These are phyloP conservation scores for Pteropus rufus DNA, from an alignment of 2,797 vertebrate genomes.

Conservation along the genomic window DNA sequence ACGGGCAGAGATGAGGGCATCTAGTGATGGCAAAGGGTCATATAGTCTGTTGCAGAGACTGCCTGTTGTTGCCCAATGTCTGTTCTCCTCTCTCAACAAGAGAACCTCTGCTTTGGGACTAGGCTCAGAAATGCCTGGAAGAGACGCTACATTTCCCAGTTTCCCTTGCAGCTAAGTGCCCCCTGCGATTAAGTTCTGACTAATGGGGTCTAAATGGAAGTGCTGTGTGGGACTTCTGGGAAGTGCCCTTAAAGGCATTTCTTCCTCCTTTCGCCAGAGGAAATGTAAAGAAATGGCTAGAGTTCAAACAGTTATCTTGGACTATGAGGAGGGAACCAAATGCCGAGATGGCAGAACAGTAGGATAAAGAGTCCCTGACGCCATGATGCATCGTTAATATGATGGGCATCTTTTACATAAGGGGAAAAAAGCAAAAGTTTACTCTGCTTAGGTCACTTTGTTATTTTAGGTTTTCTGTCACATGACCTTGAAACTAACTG, in stretches of 20 bases:
- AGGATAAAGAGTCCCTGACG: neutral
- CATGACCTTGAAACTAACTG: neutral
- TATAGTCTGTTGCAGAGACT: neutral
- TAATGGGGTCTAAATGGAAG: neutral
- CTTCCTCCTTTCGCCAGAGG: neutral
- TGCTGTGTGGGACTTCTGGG: neutral
- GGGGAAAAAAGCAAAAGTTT: neutral
- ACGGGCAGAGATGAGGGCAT: neutral
- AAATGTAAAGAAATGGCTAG: neutral
- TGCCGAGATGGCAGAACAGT: neutral
- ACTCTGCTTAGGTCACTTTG: neutral
- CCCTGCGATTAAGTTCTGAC: neutral
- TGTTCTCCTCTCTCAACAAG: neutral
- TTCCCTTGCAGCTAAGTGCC: neutral
- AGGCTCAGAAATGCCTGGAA: neutral
- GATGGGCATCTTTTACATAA: neutral
- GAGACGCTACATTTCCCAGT: neutral
- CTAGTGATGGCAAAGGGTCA: rapidly evolving
- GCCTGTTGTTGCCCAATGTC: too few species aligned
- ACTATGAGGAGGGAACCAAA: neutral
- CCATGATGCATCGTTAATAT: neutral
- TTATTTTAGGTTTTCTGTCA: neutral
- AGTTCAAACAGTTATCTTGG: neutral
- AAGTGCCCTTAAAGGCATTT: neutral
- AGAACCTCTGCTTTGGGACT: neutral